A percentile compares a stretch with the other conserved stretches of the same genome.
Conservation (phyloP, 2,888 invertebrate genomes). For the Hydroisotoma schaefferi region DNA sequence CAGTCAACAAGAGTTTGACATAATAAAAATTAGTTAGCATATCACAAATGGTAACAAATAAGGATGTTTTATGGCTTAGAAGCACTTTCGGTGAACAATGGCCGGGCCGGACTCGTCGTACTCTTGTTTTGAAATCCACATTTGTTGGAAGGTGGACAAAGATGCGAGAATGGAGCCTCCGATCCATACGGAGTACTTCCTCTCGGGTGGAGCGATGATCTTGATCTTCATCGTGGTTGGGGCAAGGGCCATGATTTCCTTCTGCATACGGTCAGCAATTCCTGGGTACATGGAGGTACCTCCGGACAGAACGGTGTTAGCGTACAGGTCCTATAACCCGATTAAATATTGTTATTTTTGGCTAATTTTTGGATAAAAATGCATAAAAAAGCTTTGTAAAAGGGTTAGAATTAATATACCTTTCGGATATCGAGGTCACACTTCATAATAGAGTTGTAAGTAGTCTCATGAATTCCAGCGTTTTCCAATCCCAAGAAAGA, state of each 20-base stretch:
- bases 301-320: conserved; percentile 85
- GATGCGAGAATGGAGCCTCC: conserved; percentile 95
- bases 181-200: conserved; percentile 98
- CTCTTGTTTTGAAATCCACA: conserved; percentile 97
- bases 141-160: conserved; percentile 83
- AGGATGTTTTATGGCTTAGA: conserved; percentile 58
- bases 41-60: background rate
- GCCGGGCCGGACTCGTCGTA: conserved; percentile 95
- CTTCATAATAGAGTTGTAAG: conserved; percentile 97
- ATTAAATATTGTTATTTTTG: background rate
- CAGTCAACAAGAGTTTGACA: too few species aligned
- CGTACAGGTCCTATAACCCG: conserved; percentile 68
- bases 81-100: conserved; percentile 95
- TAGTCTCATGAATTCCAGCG: conserved; percentile 88
- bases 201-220: conserved; percentile 87
- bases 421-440: conserved; percentile 91
- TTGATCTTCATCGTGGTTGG: conserved; percentile 64
- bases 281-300: conserved; percentile 92
- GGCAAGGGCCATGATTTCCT: conserved; percentile 85
- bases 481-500: conserved; percentile 80
- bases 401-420: background rate
- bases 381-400: background rate
- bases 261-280: conserved; percentile 97
- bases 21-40: too few species aligned
- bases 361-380: background rate